phyloP scores from a whole-genome alignment of 1,140 invertebrate genomes.

The Akabosia matsudoensis region DNA sequence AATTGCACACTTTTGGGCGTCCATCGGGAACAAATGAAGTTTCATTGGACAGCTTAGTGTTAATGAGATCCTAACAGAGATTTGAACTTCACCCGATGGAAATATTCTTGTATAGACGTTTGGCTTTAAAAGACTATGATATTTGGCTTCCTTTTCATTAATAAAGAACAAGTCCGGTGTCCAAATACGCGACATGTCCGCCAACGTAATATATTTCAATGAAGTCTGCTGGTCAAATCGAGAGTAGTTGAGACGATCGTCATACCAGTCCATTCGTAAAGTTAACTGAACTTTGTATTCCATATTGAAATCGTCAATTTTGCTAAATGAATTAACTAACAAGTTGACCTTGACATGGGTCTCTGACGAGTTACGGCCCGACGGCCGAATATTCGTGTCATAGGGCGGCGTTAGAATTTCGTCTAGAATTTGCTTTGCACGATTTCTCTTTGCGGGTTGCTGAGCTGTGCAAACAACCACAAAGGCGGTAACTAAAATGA shows the following conservation, averaged over 20 bases:
- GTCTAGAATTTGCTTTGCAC: slow-evolving; percentile 18
- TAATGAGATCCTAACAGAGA: slow-evolving; percentile 53
- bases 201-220: slow-evolving; percentile 44
- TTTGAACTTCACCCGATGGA: slow-evolving; percentile 54
- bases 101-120: slow-evolving; percentile 54
- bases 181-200: slow-evolving; percentile 54
- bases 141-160: slow-evolving; percentile 56
- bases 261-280: not conserved
- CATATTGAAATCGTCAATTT: slow-evolving; percentile 25
- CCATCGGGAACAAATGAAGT: slow-evolving; percentile 54
- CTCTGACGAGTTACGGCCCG: not conserved
- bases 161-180: slow-evolving; percentile 57
- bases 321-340: not conserved
- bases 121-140: slow-evolving; percentile 54
- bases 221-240: not conserved
- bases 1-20: slow-evolving; percentile 54
- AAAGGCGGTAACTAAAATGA: no score
- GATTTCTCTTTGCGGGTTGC: no score
- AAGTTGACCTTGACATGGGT: slow-evolving; percentile 12
- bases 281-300: slow-evolving; percentile 8
- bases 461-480: no score
- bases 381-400: not conserved
- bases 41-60: slow-evolving; percentile 55
- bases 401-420: not conserved
- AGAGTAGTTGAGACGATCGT: not conserved